Percentiles rank a stretch among this genome's conserved stretches.
Evolutionary conservation across 2,797 vertebrate genomes (phyloP).

Genomic region (Atherinosoma microstoma): DNA sequence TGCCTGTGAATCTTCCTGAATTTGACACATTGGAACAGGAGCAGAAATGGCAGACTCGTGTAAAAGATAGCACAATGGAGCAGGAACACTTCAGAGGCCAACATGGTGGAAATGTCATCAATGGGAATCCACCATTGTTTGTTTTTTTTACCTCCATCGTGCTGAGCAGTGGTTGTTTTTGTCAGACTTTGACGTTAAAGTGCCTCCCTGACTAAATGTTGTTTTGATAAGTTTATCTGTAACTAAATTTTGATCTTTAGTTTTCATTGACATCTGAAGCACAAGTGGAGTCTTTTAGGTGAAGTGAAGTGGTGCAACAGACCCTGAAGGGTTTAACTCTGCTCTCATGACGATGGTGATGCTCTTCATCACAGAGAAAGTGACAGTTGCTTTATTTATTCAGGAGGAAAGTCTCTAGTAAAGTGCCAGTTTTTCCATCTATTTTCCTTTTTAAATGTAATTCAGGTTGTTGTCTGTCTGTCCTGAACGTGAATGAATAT

Average conservation of each 20-base stretch:
- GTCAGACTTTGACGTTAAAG: constrained; percentile 2
- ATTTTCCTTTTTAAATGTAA: neutral
- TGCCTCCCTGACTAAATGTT: constrained; percentile 14
- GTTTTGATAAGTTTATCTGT: neutral
- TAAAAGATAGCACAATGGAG: neutral
- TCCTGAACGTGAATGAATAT: constrained; percentile 17
- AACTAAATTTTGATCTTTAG: neutral
- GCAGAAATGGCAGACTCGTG: neutral
- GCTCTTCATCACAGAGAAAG: neutral
- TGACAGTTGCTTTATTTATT: neutral
- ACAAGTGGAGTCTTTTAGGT: neutral
- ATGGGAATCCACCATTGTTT: neutral
- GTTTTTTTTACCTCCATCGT: neutral
- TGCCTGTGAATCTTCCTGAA: neutral
- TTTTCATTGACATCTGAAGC: constrained; percentile 5
- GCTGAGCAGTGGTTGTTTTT: neutral
- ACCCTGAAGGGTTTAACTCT: neutral
- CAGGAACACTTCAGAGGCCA: neutral
- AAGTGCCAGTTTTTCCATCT: neutral
- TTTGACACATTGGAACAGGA: too few species aligned
- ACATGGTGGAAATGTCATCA: neutral
- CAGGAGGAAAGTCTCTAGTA: too few species aligned
- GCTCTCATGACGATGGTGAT: neutral
- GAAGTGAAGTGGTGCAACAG: neutral
- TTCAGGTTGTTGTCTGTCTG: constrained; percentile 25